Evolutionary conservation across 2,888 invertebrate genomes (phyloP).

Genomic region (Parnassius apollo): DNA sequence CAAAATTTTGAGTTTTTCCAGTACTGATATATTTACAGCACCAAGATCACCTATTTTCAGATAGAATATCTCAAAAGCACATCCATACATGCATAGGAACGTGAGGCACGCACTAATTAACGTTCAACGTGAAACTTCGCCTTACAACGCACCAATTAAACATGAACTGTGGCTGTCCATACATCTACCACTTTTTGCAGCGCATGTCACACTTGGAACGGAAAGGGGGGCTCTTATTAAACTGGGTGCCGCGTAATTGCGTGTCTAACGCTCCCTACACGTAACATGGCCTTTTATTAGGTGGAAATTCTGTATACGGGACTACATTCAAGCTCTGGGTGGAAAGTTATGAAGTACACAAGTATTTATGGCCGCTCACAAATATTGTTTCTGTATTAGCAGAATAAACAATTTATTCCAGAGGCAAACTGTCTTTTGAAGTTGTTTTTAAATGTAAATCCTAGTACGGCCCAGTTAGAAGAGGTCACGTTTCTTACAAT

Average conservation of each 20-base stretch:
- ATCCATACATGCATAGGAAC: constrained; percentile 64
- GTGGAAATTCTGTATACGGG: constrained; percentile 77
- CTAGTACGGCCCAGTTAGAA: constrained; percentile 17
- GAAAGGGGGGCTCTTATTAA: constrained; percentile 55
- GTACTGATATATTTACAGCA: constrained; percentile 2
- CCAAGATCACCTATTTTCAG: constrained; percentile 40
- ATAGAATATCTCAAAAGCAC: constrained; percentile 56
- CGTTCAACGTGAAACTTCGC: constrained; percentile 76
- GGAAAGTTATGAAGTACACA: constrained; percentile 60
- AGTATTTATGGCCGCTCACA: constrained; percentile 30
- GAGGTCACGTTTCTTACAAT: constrained; percentile 21
- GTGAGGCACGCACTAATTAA: constrained; percentile 78
- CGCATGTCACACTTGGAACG: constrained; percentile 44
- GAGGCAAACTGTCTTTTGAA: constrained; percentile 9
- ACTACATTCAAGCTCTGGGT: constrained; percentile 57
- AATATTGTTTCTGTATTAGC: constrained; percentile 24
- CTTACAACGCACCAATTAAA: constrained; percentile 57
- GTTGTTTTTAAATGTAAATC: constrained; percentile 24
- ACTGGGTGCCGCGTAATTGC: constrained; percentile 70
- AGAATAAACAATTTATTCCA: constrained; percentile 18
- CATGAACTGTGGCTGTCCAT: constrained; percentile 55
- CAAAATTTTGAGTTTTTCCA: constrained; percentile 19
- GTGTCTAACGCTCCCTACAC: constrained; percentile 76
- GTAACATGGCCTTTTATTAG: constrained; percentile 79
- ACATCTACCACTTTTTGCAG: constrained; percentile 51